Base-by-base conservation (phyloP, 2,888 invertebrate species). In the Malthinus seriepunctatus region DNA sequence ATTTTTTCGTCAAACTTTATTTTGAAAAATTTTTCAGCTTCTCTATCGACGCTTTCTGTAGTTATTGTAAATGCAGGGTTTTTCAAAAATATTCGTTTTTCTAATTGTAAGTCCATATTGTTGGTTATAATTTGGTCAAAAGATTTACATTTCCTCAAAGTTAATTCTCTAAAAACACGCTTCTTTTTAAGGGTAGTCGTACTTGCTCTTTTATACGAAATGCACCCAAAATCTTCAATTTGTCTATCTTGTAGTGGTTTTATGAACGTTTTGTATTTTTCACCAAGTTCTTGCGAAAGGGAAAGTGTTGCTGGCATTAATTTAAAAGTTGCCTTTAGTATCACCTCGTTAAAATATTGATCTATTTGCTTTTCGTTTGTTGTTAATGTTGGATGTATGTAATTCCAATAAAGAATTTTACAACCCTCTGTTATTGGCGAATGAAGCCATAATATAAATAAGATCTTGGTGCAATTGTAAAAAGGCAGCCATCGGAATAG, bases 401-500 rank as follows among this genome's bases (percentile, higher is more conserved):
- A 14, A n/a, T 11, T 39, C 2, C n/a, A 1, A n/a, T 39, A 34
- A n/a, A 51, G 23, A 9, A 51, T 34, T 11, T 10, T 34, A 14
- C 42, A 51, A 23, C 44, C 51, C 4, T 34, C 14, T 9, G 50
- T 50, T 9, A 42, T 14, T 8, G 51, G 44, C n/a, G 44, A 44
- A 10, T 44, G 23, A 23, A 51, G 51, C 51, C 51, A 51, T 44
- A 45, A 3, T 10, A 51, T 8, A 15, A 51, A 51, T 10, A 45
- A n/a, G 9, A 51, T 32, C 3, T 51, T 51, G 10, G 10, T 15
- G 1, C 7, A 9, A 12, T 44, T 31, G 8, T 51, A 51, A 12
- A 45, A 45, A 3, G 45, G 14, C 6, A 51, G 12, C 44, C 45
- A 45, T 31, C n/a, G n/a, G 1, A 51, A 31, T 33, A 51, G 1